These are phyloP conservation scores for Drosophila buzzatii DNA, from an alignment of 2,888 invertebrate species.

Conservation along the genomic window DNA sequence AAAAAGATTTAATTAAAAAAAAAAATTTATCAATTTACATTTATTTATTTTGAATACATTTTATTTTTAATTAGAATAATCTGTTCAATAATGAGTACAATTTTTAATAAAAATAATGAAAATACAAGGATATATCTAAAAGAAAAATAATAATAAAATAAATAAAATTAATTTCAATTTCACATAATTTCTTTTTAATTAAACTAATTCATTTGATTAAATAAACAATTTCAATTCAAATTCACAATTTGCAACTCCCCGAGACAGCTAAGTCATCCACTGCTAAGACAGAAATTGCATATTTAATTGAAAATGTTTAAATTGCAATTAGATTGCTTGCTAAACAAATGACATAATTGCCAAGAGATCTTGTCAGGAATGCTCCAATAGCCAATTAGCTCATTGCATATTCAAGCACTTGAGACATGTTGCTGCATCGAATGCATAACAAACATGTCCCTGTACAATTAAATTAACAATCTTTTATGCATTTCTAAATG, in stretches of 20 bases:
- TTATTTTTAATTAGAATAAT: neutral
- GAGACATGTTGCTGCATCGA: conserved; percentile 13
- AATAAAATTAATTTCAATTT: neutral
- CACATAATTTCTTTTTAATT: neutral
- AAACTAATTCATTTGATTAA: neutral
- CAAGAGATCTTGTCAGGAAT: conserved; percentile 28
- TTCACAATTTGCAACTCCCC: neutral
- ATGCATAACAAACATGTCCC: conserved; percentile 17
- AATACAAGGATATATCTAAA: too few relatives aligned
- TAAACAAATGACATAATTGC: conserved; percentile 28
- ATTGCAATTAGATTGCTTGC: conserved; percentile 27
- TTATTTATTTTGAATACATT: too few relatives aligned
- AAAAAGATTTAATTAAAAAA: too few relatives aligned
- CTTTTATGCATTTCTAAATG: conserved; percentile 62
- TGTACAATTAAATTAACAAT: conserved; percentile 59
- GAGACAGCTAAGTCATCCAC: neutral
- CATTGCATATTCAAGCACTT: conserved; percentile 28
- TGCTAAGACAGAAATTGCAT: neutral
- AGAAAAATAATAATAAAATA: too few relatives aligned
- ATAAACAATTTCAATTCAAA: neutral
- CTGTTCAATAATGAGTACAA: too few relatives aligned
- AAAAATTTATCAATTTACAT: too few relatives aligned
- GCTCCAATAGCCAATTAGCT: conserved; percentile 50
- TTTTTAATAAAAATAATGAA: too few relatives aligned
- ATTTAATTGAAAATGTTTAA: conserved; percentile 10